Evolutionary conservation across 2,888 invertebrate species (phyloP).

Genomic region (Neuroscelio doddi): DNA sequence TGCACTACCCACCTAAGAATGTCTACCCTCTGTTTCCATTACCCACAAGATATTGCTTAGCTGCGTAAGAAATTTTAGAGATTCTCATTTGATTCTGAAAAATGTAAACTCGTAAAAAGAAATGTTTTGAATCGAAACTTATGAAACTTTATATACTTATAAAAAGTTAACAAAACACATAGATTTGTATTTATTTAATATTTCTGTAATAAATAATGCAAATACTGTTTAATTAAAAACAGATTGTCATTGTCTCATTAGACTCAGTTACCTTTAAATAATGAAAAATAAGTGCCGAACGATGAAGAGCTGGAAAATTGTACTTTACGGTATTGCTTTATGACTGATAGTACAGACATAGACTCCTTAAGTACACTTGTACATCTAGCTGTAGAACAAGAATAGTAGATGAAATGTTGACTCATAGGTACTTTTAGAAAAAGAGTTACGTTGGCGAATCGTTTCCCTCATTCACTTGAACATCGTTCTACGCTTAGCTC

Average conservation of each 20-base stretch:
- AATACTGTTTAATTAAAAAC: too few species aligned
- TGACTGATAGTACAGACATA: conserved; percentile 7
- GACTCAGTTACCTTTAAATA: too few species aligned
- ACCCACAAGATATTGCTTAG: conserved; percentile 1
- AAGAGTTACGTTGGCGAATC: conserved; percentile 7
- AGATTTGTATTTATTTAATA: too few species aligned
- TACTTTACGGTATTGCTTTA: conserved; percentile 3
- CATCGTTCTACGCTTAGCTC: neutral
- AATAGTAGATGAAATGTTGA: conserved; percentile 6
- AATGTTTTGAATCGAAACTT: neutral
- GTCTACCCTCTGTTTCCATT: conserved; percentile 9
- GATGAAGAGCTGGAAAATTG: conserved; percentile 1
- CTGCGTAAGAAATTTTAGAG: conserved; percentile 5
- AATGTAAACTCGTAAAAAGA: neutral
- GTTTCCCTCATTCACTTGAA: conserved; percentile 1
- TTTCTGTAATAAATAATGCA: too few species aligned
- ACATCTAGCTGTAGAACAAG: conserved; percentile 6
- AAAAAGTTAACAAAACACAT: too few species aligned
- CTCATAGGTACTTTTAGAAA: conserved; percentile 5
- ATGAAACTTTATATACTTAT: neutral
- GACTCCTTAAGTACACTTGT: conserved; percentile 9
- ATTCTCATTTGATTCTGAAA: too few species aligned
- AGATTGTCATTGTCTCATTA: too few species aligned
- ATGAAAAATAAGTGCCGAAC: too few species aligned
- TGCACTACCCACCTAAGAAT: conserved; percentile 26